These are phyloP conservation scores for Nasonia giraulti DNA, from an alignment of 1,140 invertebrate species.

Conservation along the genomic window DNA sequence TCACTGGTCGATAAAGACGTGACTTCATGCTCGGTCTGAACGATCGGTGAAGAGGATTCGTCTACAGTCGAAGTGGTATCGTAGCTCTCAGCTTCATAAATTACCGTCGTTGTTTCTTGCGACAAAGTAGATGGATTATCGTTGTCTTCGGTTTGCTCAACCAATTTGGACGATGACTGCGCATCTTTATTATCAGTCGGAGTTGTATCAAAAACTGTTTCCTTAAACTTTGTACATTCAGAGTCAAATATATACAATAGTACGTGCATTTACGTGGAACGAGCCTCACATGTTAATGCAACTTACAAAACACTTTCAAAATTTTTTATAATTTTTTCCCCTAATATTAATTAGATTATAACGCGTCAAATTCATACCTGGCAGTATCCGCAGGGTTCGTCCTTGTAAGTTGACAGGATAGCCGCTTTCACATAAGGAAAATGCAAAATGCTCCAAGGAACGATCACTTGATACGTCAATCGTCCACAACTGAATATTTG, in stretches of 20 bases:
- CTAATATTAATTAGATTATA: no score
- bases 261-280: no score
- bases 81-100: neutral
- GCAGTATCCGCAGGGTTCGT: conserved; percentile 68
- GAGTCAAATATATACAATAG: no score
- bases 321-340: no score
- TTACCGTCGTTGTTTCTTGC: neutral
- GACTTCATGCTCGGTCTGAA: neutral
- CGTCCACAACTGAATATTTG: conserved; percentile 64
- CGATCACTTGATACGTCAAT: conserved; percentile 68
- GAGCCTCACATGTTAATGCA: no score
- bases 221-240: conserved; percentile 12
- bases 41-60: neutral
- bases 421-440: conserved; percentile 71
- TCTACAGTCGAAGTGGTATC: neutral
- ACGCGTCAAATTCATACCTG: conserved; percentile 39
- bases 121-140: neutral
- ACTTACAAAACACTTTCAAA: no score
- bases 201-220: neutral
- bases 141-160: neutral
- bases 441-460: conserved; percentile 70
- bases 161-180: neutral
- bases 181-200: neutral
- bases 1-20: neutral
- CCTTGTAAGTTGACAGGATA: conserved; percentile 68